phyloP scores from a whole-genome alignment of 1,140 invertebrate species.

The Physella acuta region DNA sequence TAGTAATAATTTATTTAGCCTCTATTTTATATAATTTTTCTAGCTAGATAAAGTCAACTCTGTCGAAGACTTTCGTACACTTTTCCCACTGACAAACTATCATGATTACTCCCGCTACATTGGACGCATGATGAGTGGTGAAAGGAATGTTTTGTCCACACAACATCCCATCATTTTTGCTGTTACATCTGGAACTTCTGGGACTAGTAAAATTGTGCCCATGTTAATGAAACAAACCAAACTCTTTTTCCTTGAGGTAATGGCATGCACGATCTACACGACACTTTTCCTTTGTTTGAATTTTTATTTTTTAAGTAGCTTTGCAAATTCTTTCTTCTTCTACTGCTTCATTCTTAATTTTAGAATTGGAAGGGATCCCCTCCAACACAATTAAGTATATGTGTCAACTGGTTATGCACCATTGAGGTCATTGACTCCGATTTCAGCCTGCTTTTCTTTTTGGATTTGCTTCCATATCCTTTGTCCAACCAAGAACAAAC shows the following conservation, averaged over 20 bases:
- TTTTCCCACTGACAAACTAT: constrained; percentile 51
- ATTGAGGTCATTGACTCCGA: too few species aligned
- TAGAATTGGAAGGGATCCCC: too few species aligned
- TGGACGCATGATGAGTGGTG: constrained; percentile 49
- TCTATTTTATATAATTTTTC: constrained; percentile 26
- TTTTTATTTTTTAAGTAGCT: too few species aligned
- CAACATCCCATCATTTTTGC: constrained; percentile 48
- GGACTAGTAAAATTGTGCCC: constrained; percentile 49
- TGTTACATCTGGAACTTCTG: constrained; percentile 58
- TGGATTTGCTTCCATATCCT: too few species aligned
- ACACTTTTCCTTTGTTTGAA: too few species aligned
- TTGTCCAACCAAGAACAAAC: too few species aligned
- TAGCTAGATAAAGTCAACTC: constrained; percentile 46
- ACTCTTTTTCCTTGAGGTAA: constrained; percentile 48
- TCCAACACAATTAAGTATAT: too few species aligned
- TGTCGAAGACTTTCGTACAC: constrained; percentile 42
- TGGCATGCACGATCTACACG: too few species aligned
- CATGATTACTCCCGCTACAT: constrained; percentile 51
- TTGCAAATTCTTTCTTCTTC: too few species aligned
- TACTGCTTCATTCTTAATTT: too few species aligned
- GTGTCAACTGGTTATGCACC: too few species aligned
- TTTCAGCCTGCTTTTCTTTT: too few species aligned
- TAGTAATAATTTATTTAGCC: neutral
- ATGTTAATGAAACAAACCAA: constrained; percentile 43
- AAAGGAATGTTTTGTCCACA: constrained; percentile 46